Percentiles rank a stretch among this genome's conserved stretches.
Evolutionary conservation across 2,113 vertebrate species (phyloP).

Genomic region (Cephalopterus ornatus): DNA sequence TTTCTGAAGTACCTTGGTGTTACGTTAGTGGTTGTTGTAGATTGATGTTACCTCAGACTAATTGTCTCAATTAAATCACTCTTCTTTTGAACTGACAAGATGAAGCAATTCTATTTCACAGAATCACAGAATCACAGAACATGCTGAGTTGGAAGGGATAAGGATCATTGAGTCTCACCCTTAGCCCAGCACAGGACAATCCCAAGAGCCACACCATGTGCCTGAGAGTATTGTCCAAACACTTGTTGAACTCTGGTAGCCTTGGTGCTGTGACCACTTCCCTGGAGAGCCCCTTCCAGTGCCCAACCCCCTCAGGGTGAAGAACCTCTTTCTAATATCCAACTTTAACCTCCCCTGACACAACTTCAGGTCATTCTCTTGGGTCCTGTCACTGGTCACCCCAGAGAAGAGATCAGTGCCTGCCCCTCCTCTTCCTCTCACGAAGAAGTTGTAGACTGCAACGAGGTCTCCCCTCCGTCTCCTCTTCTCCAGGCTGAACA

Average conservation of each 20-base stretch:
- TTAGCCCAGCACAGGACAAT: neutral
- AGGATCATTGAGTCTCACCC: neutral
- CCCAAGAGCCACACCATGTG: neutral
- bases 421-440: neutral
- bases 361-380: neutral
- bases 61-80: neutral
- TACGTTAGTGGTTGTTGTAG: neutral
- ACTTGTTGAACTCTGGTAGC: neutral
- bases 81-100: neutral
- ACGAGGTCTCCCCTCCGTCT: neutral
- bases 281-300: neutral
- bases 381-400: neutral
- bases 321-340: neutral
- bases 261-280: neutral
- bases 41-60: neutral
- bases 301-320: neutral
- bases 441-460: neutral
- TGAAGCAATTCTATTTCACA: neutral
- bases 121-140: neutral
- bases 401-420: neutral
- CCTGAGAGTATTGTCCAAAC: neutral
- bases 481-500: neutral
- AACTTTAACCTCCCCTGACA: neutral
- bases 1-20: neutral
- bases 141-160: neutral